Evolutionary conservation across 2,888 invertebrate genomes (phyloP).

Genomic region (Acanthoscelides obtectus): DNA sequence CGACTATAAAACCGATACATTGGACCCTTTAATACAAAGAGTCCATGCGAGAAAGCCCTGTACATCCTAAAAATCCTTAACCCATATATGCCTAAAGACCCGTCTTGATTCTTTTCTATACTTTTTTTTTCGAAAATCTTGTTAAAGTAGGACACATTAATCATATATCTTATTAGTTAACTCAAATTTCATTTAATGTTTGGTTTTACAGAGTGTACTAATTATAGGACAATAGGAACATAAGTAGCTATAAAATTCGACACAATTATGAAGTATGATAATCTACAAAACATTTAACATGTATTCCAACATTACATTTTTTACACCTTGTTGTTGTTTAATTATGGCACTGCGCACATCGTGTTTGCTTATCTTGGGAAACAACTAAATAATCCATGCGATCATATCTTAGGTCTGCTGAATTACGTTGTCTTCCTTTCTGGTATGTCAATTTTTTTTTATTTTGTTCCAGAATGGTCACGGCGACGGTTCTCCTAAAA

Average conservation of each 20-base stretch:
- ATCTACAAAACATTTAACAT: conserved; percentile 3
- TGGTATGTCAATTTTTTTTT: not conserved
- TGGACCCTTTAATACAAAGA: too few relatives aligned
- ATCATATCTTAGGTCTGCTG: not conserved
- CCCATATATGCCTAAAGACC: too few relatives aligned
- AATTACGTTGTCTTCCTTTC: not conserved
- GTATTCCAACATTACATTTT: not conserved
- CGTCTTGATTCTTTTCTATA: too few relatives aligned
- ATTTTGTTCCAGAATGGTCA: not conserved
- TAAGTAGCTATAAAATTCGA: not conserved
- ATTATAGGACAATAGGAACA: too few relatives aligned
- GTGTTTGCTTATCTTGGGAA: not conserved
- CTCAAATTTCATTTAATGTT: too few relatives aligned
- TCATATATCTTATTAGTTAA: too few relatives aligned
- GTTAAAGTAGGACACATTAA: too few relatives aligned
- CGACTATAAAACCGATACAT: too few relatives aligned
- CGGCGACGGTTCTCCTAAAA: not conserved
- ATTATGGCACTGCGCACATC: not conserved
- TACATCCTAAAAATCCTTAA: too few relatives aligned
- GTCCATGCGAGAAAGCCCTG: too few relatives aligned
- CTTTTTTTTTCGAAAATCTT: too few relatives aligned
- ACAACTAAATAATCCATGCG: not conserved
- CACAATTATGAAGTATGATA: conserved; percentile 6
- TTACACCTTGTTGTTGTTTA: not conserved
- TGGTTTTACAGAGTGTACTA: too few relatives aligned